Percentiles rank a stretch among this genome's conserved stretches.
Conservation (phyloP, 2,113 vertebrate species). For the Struthidea cinerea region DNA sequence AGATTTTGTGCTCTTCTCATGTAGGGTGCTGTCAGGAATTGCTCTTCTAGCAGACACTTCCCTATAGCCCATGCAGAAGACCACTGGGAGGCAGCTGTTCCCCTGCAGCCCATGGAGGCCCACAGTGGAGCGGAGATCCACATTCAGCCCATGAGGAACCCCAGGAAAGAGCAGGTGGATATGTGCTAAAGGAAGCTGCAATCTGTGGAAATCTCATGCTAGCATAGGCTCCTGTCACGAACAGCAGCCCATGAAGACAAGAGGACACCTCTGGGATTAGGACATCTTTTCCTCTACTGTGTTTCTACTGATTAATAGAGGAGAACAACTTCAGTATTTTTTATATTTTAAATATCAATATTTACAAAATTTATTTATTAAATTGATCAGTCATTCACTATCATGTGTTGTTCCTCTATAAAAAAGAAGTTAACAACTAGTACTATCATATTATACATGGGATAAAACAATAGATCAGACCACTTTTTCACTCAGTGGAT, state of each 20-base stretch:
- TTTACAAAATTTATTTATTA: not conserved
- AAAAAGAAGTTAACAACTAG: not conserved
- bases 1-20: not conserved
- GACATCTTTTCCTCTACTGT: not conserved
- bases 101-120: not conserved
- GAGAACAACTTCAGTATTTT: not conserved
- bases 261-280: not conserved
- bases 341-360: not conserved
- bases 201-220: accelerated
- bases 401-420: not conserved
- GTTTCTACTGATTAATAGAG: not conserved
- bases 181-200: not conserved
- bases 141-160: too few relatives aligned
- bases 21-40: not conserved
- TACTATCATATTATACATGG: not conserved
- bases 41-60: not conserved
- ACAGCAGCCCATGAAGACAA: not conserved
- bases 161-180: not conserved
- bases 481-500: not conserved
- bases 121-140: not conserved
- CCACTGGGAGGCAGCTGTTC: not conserved
- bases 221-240: not conserved
- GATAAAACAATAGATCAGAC: not conserved
- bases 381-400: not conserved
- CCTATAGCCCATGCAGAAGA: not conserved